Percentiles rank a stretch among this genome's conserved stretches.
Conservation (phyloP, 2,797 vertebrate genomes). For the Emys orbicularis region DNA sequence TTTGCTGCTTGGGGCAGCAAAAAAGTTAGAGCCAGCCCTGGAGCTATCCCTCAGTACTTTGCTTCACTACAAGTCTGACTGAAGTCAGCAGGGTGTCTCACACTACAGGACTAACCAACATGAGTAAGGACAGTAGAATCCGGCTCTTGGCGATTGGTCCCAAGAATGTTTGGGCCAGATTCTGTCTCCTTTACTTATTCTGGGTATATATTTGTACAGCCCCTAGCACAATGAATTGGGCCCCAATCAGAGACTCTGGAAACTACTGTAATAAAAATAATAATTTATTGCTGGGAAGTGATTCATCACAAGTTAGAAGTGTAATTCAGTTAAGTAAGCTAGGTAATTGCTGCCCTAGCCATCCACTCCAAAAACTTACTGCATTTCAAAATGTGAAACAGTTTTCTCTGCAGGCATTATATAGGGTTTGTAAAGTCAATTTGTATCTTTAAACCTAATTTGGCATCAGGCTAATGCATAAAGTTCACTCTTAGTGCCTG, state of each 20-base stretch:
- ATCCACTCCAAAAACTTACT: not conserved
- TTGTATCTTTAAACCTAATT: slow-evolving; percentile 40
- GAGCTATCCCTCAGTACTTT: not conserved
- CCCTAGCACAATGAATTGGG: not conserved
- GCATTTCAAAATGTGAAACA: slow-evolving; percentile 19
- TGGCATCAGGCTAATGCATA: slow-evolving; percentile 1
- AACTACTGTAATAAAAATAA: not conserved
- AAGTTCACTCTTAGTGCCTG: not conserved
- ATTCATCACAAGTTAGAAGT: not conserved
- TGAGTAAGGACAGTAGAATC: not conserved
- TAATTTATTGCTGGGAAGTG: not conserved
- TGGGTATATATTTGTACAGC: not conserved
- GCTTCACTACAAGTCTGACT: not conserved
- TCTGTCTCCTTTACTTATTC: not conserved
- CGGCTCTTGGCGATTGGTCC: not conserved
- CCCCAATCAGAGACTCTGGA: not conserved
- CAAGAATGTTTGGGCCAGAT: not conserved
- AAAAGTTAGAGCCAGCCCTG: too few relatives aligned
- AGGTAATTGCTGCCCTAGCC: not conserved
- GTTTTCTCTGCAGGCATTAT: not conserved
- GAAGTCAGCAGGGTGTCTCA: not conserved
- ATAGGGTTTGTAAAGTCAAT: not conserved
- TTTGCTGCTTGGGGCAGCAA: too few relatives aligned
- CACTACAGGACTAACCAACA: accelerated
- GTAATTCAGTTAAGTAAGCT: not conserved